phyloP scores from a whole-genome alignment of 1,140 invertebrate genomes.

The Brachionus paranguensis region DNA sequence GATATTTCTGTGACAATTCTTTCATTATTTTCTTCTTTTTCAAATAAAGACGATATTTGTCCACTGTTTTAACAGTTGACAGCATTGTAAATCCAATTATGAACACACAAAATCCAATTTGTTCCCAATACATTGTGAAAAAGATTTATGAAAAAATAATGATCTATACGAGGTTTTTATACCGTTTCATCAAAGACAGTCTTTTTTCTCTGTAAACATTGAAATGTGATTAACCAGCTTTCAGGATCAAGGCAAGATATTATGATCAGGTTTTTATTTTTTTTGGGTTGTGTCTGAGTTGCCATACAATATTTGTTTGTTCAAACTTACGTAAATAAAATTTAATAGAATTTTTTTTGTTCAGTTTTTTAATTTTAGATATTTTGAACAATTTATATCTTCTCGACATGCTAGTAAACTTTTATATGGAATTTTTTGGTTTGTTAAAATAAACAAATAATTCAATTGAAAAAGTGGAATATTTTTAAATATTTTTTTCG shows the following conservation, averaged over 20 bases:
- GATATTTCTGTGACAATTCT: background rate
- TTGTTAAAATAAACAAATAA: background rate
- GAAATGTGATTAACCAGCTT: background rate
- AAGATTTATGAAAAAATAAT: background rate
- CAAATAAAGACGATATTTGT: background rate
- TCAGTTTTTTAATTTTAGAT: background rate
- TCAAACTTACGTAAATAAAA: background rate
- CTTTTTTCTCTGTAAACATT: background rate
- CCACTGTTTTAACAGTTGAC: background rate
- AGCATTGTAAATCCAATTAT: background rate
- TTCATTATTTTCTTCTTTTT: background rate
- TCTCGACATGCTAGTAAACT: background rate
- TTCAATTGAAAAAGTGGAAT: background rate
- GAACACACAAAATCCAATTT: constrained; percentile 16
- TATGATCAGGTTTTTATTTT: background rate
- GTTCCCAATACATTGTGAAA: constrained; percentile 14
- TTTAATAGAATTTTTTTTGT: background rate
- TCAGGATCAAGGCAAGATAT: background rate
- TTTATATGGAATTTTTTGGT: background rate
- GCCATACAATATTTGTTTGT: background rate
- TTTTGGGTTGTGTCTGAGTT: background rate
- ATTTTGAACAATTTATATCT: background rate
- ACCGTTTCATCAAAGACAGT: background rate
- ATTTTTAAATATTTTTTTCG: background rate
- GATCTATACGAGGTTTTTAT: background rate